Base-by-base conservation (phyloP, 2,888 invertebrate genomes). In the Chrysomela aeneicollis region DNA sequence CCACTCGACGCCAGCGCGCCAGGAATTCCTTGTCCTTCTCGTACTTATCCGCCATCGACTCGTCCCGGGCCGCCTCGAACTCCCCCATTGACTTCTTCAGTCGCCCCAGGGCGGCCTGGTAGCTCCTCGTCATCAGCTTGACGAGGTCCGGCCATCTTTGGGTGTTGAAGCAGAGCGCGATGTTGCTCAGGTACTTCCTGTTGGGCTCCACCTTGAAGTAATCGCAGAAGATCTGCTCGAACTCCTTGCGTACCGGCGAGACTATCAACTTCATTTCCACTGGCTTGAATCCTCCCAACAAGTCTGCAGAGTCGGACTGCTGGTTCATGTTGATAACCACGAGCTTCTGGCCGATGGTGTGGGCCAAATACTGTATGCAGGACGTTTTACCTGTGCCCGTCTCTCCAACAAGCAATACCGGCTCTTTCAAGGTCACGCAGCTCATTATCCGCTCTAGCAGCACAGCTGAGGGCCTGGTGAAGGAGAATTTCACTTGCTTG, bases 311-410 rank as follows among this genome's bases (percentile, higher is more conserved):
- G 83, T 99, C 99, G 51, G 97, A 98, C 79, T 99, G 98, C 78
- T 99, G 98, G 79, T 98, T 99, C 94, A 99, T 94, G 80, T 99
- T 99, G 21, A 99, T 93, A 0, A 98, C 98, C 30, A 93, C 86
- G 30, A 99, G 85, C 77, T 91, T 93, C 72, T 94, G 92, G 0
- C 94, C 92, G 0, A 94, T 89, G 70, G 91, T 89, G 66, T 90
- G 87, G 0, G 98, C 94, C 60, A 98, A 84, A 82, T 93, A 95
- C 80, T 98, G 98, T 0, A 99, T 89, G 0, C 94, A 90, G 0
- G 96, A 94, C 0, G 99, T 99, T 85, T 99, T 99, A 0, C 99
- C 99, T 0, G 97, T 97, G 52, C 99, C 99, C 0, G 99, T 99
- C 84, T 99, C 99, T 26, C 99, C 99, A 0, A 98, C 97, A 5